These are phyloP conservation scores for Choloepus hoffmanni DNA, from an alignment of 2,113 vertebrate genomes.

Conservation along the genomic window DNA sequence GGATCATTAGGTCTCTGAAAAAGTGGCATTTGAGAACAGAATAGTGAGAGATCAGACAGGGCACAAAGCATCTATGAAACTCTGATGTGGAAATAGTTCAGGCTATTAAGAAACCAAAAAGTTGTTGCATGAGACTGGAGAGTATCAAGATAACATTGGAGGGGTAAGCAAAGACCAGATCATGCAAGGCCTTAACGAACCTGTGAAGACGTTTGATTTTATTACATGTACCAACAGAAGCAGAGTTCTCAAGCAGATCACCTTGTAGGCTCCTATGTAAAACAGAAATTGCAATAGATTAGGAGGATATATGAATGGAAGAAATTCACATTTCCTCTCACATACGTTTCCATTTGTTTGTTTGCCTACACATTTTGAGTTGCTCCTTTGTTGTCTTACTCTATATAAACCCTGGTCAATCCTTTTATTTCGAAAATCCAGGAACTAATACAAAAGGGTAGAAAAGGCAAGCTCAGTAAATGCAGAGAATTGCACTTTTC, in stretches of 20 bases:
- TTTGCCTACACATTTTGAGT: background rate
- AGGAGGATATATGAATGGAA: background rate
- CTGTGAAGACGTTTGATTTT: background rate
- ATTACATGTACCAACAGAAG: background rate
- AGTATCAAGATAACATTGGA: background rate
- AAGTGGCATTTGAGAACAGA: background rate
- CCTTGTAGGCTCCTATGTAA: background rate
- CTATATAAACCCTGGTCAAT: background rate
- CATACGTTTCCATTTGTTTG: constrained; percentile 31
- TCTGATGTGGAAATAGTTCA: background rate
- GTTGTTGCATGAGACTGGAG: background rate
- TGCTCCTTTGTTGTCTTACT: constrained; percentile 24
- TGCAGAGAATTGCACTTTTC: background rate
- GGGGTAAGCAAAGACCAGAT: background rate
- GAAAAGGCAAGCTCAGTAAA: constrained; percentile 9
- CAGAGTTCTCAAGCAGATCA: constrained; percentile 26
- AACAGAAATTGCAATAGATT: background rate
- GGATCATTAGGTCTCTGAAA: background rate
- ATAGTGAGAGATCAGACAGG: background rate
- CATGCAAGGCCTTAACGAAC: background rate
- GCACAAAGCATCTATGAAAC: background rate
- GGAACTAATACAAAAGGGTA: constrained; percentile 11
- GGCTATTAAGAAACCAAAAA: background rate
- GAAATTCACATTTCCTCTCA: constrained; percentile 41
- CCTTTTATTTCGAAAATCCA: constrained; percentile 26